Conservation (phyloP, 2,113 vertebrate species). For the Tupaia chinensis region DNA sequence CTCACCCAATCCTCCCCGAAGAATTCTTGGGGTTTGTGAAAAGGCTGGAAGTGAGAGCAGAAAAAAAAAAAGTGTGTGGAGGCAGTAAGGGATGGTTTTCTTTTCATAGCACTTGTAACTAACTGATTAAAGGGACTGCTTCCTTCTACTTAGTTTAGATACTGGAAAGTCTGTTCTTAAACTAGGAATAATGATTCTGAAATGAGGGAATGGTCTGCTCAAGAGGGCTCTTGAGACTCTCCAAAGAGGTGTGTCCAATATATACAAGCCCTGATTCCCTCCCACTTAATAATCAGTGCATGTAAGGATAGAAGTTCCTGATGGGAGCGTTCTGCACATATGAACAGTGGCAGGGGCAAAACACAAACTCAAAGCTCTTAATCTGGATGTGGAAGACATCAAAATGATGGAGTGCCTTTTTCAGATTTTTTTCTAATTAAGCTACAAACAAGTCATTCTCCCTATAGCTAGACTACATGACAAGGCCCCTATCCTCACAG, state of each 20-base stretch:
- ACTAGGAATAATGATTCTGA: neutral
- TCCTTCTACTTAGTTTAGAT: neutral
- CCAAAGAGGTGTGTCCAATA: neutral
- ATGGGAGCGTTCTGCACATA: neutral
- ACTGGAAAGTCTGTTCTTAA: neutral
- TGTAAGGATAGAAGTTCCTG: neutral
- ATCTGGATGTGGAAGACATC: neutral
- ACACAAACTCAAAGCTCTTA: neutral
- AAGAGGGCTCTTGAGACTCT: neutral
- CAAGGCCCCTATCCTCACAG: neutral
- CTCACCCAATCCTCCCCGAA: neutral
- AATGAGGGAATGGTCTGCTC: too few relatives aligned
- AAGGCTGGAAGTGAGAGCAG: neutral
- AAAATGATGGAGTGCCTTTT: conserved; percentile 8
- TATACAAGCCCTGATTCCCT: neutral
- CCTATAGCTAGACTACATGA: neutral
- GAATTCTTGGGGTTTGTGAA: conserved; percentile 50
- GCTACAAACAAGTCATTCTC: conserved; percentile 21
- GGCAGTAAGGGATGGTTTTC: neutral
- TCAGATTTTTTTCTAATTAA: conserved; percentile 39
- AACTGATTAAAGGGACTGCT: neutral
- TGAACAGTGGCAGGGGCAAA: neutral
- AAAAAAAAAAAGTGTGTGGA: too few relatives aligned
- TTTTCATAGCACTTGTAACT: neutral
- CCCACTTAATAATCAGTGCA: neutral